These are phyloP conservation scores for Bergia puertoricense DNA, from an alignment of 92 coral and sea anemone genomes.

Conservation along the genomic window DNA sequence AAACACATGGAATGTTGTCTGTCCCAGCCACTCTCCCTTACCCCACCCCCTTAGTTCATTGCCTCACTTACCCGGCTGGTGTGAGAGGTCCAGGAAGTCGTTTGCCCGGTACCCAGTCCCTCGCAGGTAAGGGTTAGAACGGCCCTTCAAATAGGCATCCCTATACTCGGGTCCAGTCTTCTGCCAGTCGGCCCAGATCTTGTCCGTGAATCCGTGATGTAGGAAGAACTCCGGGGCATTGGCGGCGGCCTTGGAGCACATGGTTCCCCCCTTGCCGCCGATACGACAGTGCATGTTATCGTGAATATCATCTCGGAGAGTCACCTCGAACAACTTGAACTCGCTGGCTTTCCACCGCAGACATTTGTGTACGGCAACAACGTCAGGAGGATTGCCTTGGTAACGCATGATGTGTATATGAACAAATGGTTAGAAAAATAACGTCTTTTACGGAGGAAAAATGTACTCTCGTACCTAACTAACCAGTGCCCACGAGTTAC, in stretches of 20 bases:
- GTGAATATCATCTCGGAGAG: conserved; percentile 73
- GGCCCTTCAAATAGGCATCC: conserved; percentile 55
- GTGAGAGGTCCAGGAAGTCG: conserved; percentile 58
- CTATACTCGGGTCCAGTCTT: conserved; percentile 63
- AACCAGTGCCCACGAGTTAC: background rate
- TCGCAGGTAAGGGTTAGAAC: conserved; percentile 1
- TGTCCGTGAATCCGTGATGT: conserved; percentile 84
- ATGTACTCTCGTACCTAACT: background rate
- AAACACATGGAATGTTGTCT: background rate
- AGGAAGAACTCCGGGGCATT: conserved; percentile 88
- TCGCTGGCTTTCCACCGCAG: conserved; percentile 53
- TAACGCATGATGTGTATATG: background rate
- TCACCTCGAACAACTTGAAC: conserved; percentile 67
- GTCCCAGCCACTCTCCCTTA: background rate
- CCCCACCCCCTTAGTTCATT: background rate
- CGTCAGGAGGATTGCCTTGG: conserved; percentile 85
- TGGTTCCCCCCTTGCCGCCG: conserved; percentile 80
- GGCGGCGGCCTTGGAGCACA: conserved; percentile 74
- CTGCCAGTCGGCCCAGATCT: conserved; percentile 90
- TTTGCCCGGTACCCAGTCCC: conserved; percentile 53
- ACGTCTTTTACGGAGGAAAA: background rate
- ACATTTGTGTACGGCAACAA: conserved; percentile 76
- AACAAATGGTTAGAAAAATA: background rate
- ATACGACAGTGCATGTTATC: conserved; percentile 90
- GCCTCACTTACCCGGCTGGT: conserved; percentile 60